phyloP scores from a whole-genome alignment of 2,113 vertebrate species.

The Platichthys flesus region DNA sequence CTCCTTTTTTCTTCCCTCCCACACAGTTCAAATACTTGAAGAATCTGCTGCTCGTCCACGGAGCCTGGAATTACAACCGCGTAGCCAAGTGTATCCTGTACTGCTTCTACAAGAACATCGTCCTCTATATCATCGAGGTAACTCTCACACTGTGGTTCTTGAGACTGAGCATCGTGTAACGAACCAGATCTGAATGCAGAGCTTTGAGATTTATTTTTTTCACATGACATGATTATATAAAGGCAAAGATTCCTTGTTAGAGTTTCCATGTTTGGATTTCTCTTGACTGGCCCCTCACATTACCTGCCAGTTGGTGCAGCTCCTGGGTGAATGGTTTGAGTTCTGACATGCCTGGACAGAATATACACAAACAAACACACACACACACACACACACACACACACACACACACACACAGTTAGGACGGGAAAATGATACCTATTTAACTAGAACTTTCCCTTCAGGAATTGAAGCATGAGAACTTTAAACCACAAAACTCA shows the following conservation, averaged over 20 bases:
- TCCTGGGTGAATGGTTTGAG: conserved; percentile 38
- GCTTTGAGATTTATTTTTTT: conserved; percentile 23
- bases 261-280: conserved; percentile 69
- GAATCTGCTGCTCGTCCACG: conserved; percentile 96
- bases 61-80: conserved; percentile 98
- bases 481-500: conserved; percentile 11
- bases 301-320: conserved; percentile 52
- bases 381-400: neutral
- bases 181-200: conserved; percentile 30
- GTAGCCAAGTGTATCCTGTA: conserved; percentile 99
- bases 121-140: conserved; percentile 99
- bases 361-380: conserved; percentile 24
- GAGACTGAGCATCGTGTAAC: conserved; percentile 1
- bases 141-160: conserved; percentile 19
- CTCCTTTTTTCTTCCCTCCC: conserved; percentile 56
- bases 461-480: neutral
- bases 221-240: conserved; percentile 29
- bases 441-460: conserved; percentile 37
- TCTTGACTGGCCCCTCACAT: conserved; percentile 55
- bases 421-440: conserved; percentile 20
- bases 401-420: conserved; percentile 24
- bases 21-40: conserved; percentile 98
- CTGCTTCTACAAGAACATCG: conserved; percentile 99
- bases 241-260: conserved; percentile 51
- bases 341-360: conserved; percentile 41